Base-by-base conservation (phyloP, 1,140 invertebrate genomes). In the Eupeodes corollae region DNA sequence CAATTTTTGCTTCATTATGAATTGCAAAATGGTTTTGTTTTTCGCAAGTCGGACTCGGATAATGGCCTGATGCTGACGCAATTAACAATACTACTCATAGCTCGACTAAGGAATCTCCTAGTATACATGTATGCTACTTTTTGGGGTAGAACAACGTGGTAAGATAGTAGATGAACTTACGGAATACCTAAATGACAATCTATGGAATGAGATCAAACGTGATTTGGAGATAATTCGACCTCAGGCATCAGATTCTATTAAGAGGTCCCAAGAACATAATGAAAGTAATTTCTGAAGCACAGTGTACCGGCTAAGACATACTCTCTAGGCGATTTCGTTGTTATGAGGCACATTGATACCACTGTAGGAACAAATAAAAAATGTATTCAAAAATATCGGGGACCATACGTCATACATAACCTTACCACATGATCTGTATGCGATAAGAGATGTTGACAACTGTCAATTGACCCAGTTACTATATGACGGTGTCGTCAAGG, bases 1-100 rank as follows among this genome's bases (percentile, higher is more conserved):
- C 32, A 14, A 8, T 31, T 34, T 3, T 16, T 40, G 12, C 11
- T 18, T 2, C 30, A 26, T 9, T 52, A 38, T 40, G 37, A 44
- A 19, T 18, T 52, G n/a, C n/a, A 19, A 2, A 37, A 51, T 30
- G 49, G 45, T 5, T 12, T 51, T 15, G 41, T 47, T 19, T 51
- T 43, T 38, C 31, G 41, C 11, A n/a, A n/a, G n/a, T n/a, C n/a
- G n/a, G n/a, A n/a, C n/a, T n/a, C n/a, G n/a, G n/a, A n/a, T n/a
- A n/a, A n/a, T n/a, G n/a, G n/a, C n/a, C n/a, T n/a, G n/a, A n/a
- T n/a, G n/a, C n/a, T n/a, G n/a, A 49, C 48, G 52, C 53, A 0
- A 31, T 62, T 9, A 60, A 63, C 44, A 59, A 60, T 47, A 51
- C 58, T 9, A 32, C 52, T 19, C 35, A 54, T 46, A 44, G 50